Base-by-base conservation (phyloP, 2,888 invertebrate genomes). In the Exephanes ischioxanthus region DNA sequence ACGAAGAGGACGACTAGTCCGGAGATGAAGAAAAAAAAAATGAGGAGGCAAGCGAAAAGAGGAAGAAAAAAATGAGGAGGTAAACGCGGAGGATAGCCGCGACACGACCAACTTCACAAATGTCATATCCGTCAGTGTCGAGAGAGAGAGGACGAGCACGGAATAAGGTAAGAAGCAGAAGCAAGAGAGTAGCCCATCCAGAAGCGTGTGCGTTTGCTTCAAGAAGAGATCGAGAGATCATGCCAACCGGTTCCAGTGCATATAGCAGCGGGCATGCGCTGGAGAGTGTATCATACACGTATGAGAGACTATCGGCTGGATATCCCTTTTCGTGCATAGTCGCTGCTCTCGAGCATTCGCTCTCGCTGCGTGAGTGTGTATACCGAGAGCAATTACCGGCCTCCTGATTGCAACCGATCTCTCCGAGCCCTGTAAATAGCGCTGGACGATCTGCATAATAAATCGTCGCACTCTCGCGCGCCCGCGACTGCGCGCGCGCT, bases 51-150 rank as follows among this genome's bases (percentile, higher is more conserved):
- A 61, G 45, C 61, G 45, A 70, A 41, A 37, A 58, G 33, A 67
- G 76, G 48, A 5, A 7, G 37, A 58, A 30, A 71, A 79, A 53
- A 79, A 37, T 19, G 30, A 53, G 72, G 76, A 53, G 73, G 73
- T 30, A 41, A 61, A 72, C 14, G 61, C 51, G 30, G 80, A 83
- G 70, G 81, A 55, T 37, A 67, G 67, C 37, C 80, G 80, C 82
- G 83, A 83, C 85, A 83, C 67, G 79, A 80, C 79, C 85, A 91
- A 92, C 91, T 91, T 92, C 90, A 91, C 91, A 92, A 92, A 93
- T 92, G 93, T 93, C 93, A 93, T 93, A 93, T 92, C 92, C 92
- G 93, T 93, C 93, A 92, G 91, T 92, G 91, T 92, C 90, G 90
- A 86, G 88, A 79, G 86, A 79, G 86, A 45, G 16, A 51, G 67